Evolutionary conservation across 1,140 invertebrate species (phyloP).

Genomic region (Sogatella furcifera): DNA sequence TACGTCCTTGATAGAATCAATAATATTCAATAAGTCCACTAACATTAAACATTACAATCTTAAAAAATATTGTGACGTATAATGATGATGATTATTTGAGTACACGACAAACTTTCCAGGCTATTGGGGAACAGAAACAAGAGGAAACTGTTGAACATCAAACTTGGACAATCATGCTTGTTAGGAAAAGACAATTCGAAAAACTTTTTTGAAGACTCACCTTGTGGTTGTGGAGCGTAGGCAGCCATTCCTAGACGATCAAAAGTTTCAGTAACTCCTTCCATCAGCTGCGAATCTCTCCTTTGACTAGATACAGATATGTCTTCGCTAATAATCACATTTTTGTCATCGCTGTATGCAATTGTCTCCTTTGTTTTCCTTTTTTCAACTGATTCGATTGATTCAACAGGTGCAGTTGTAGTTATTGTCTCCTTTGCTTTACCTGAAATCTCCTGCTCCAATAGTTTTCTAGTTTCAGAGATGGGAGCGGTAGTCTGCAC

Average conservation of each 20-base stretch:
- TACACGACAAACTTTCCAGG: no score
- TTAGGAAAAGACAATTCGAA: no score
- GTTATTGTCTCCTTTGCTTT: constrained; percentile 1
- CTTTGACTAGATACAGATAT: constrained; percentile 15
- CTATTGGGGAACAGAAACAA: no score
- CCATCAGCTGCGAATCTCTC: constrained; percentile 32
- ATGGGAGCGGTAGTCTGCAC: constrained; percentile 54
- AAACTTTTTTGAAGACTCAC: neutral
- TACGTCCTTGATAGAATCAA: no score
- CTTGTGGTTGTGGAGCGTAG: constrained; percentile 17
- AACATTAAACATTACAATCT: no score
- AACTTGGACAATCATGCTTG: no score
- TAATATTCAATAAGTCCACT: no score
- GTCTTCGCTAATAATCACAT: constrained; percentile 9
- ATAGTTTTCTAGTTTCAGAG: constrained; percentile 21
- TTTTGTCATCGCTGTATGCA: neutral
- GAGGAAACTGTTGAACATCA: no score
- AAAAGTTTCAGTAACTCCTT: constrained; percentile 34
- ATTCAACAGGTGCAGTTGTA: neutral
- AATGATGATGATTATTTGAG: no score
- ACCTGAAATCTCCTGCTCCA: constrained; percentile 20
- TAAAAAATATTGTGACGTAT: no score
- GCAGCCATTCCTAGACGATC: constrained; percentile 27
- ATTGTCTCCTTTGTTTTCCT: neutral
- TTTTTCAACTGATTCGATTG: neutral